Evolutionary conservation across 30 jellyfish, hydroid and myxozoan genomes (phyloP), one percentile per base, ranked within the genome.

Genomic region (Aurelia aurita): DNA sequence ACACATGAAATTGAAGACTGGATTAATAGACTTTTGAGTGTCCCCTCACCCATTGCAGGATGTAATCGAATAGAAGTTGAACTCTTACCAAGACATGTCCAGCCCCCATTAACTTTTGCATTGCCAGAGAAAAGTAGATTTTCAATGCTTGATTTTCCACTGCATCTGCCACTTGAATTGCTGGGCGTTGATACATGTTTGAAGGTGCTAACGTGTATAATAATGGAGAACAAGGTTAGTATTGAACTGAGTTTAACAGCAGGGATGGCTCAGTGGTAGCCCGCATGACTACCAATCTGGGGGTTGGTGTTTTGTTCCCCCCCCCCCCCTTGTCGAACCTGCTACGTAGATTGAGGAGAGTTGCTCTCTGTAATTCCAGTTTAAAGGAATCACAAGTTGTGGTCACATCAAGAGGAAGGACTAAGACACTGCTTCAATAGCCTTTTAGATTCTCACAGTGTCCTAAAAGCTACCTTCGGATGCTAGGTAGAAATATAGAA

Each of bases 71-170:
- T 91, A 11, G 98, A 91, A 63, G 96, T 91, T 19, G 98, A 91
- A 51, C 92, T 91, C 14, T 49, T 91, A 58, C 98, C 98, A 26
- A 76, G 98, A 20, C 98, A 91, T 73, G 57, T 91, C 21, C 98
- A 91, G 79, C 98, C 98, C 46, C 98, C 98, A 69, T 67, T 91
- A 69, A 91, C 98, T 12, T 91, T 91, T 85, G 98, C 98, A 11
- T 88, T 91, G 67, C 98, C 98, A n/a, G 98, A 91, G 81, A 91
- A 87, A 74, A 91, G 98, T 62, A 78, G 98, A 28, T 91, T 91
- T 67, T 79, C 95, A 4, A 57, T 91, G 75, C 85, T 87, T 32
- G 98, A 91, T 57, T 91, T 76, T 75, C 98, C 98, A 2, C 74
- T 86, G 26, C 98, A 91, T 68, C 81, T 91, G 35, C 98, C 98